A percentile compares a stretch with the other conserved stretches of the same genome.
Conservation (phyloP, 1,140 invertebrate species). For the Zaprionus gabonicus region DNA sequence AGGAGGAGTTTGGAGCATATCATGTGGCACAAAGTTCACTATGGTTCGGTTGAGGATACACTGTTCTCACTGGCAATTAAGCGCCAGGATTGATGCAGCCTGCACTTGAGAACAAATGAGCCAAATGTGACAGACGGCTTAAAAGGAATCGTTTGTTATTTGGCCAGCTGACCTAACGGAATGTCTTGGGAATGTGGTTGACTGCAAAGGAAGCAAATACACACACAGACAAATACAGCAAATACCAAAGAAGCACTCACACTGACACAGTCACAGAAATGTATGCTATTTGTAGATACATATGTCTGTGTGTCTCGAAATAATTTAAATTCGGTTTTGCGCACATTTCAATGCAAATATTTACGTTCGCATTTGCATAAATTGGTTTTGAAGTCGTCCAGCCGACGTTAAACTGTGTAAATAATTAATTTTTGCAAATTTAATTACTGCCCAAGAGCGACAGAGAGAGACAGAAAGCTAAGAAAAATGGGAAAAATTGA, state of each 20-base stretch:
- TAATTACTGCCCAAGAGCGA: constrained; percentile 58
- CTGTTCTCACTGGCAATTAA: constrained; percentile 31
- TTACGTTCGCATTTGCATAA: constrained; percentile 66
- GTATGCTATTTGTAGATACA: not conserved
- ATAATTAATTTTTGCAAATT: constrained; percentile 76
- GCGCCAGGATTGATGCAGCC: constrained; percentile 33
- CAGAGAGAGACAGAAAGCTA: not conserved
- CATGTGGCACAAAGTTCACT: constrained; percentile 8
- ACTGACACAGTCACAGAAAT: not conserved
- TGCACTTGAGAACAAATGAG: constrained; percentile 32
- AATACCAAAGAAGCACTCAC: not conserved
- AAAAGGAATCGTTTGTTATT: constrained; percentile 28
- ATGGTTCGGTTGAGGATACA: not conserved
- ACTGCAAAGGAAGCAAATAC: constrained; percentile 6
- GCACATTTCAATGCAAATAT: constrained; percentile 75
- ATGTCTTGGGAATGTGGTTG: constrained; percentile 20
- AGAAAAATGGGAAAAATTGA: constrained; percentile 8
- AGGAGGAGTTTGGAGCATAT: constrained; percentile 11
- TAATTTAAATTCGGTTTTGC: constrained; percentile 66
- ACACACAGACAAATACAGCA: not conserved
- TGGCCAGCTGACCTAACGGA: constrained; percentile 6
- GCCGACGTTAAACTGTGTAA: constrained; percentile 54
- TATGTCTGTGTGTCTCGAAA: constrained; percentile 30
- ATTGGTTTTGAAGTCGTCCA: constrained; percentile 63
- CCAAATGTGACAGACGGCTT: not conserved